Percentiles rank a stretch among this genome's conserved stretches.
Evolutionary conservation across 1,140 invertebrate genomes (phyloP).

Genomic region (Camponotus floridanus): DNA sequence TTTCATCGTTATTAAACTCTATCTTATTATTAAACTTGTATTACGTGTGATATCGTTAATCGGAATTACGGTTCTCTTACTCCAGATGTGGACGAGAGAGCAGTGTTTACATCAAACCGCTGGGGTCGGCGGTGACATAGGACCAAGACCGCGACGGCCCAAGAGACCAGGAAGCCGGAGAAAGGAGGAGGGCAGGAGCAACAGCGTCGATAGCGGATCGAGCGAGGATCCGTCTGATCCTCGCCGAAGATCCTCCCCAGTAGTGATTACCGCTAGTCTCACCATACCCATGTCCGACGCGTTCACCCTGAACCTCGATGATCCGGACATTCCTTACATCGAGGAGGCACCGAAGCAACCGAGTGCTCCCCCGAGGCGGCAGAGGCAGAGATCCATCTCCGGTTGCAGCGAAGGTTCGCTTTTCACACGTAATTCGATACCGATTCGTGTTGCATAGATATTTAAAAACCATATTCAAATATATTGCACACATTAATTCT

Average conservation of each 20-base stretch:
- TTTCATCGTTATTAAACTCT: background rate
- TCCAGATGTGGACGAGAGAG: constrained; percentile 89
- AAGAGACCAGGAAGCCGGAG: constrained; percentile 82
- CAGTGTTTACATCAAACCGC: constrained; percentile 91
- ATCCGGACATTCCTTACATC: constrained; percentile 91
- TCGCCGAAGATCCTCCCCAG: constrained; percentile 86
- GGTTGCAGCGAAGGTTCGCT: constrained; percentile 82
- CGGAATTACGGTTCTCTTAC: background rate
- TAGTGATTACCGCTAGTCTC: constrained; percentile 93
- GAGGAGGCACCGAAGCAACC: constrained; percentile 87
- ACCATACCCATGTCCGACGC: constrained; percentile 90
- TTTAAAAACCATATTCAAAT: background rate
- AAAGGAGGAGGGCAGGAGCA: constrained; percentile 86
- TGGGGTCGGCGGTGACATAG: constrained; percentile 87
- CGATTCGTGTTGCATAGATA: background rate
- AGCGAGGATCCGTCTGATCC: constrained; percentile 84
- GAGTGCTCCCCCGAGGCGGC: constrained; percentile 80
- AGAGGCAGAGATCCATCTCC: constrained; percentile 83
- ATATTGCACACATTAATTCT: too few species aligned
- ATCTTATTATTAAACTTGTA: background rate
- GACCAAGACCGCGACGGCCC: constrained; percentile 80
- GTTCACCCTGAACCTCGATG: constrained; percentile 87
- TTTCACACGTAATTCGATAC: background rate
- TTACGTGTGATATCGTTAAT: background rate
- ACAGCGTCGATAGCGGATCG: constrained; percentile 86